These are phyloP conservation scores for Hydropsyche betteni DNA, from an alignment of 2,888 invertebrate species.

Conservation along the genomic window DNA sequence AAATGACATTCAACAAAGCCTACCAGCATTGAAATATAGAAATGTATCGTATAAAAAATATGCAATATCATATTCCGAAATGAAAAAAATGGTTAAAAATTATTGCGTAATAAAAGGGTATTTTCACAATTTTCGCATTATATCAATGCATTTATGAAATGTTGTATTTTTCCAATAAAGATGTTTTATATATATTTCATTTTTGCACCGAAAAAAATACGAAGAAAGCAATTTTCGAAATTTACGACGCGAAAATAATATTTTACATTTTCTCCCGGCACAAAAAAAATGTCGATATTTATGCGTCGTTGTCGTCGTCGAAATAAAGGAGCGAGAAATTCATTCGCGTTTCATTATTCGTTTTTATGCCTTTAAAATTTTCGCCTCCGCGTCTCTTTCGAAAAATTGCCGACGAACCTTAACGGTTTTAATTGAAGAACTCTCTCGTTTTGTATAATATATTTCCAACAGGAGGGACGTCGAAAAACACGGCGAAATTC, in stretches of 20 bases:
- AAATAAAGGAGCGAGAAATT: conserved; percentile 13
- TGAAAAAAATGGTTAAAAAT: too few species aligned
- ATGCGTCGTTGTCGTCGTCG: conserved; percentile 19
- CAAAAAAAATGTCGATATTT: conserved; percentile 10
- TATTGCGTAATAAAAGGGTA: too few species aligned
- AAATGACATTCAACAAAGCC: too few species aligned
- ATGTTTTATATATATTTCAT: too few species aligned
- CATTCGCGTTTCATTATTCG: conserved; percentile 13
- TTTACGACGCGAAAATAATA: conserved; percentile 13
- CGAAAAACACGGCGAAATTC: not conserved
- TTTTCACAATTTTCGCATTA: too few species aligned
- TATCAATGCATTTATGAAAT: too few species aligned
- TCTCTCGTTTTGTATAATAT: conserved; percentile 1
- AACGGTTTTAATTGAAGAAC: conserved; percentile 23
- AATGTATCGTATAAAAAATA: too few species aligned
- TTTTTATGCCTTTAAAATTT: conserved; percentile 11
- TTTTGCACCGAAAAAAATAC: not conserved
- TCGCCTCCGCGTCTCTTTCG: not conserved
- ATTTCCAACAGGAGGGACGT: not conserved
- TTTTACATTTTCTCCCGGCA: not conserved
- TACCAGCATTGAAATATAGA: too few species aligned
- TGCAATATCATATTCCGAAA: too few species aligned
- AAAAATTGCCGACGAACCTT: conserved; percentile 24
- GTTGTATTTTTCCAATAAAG: too few species aligned
- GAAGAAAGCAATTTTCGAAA: conserved; percentile 8